phyloP scores from a whole-genome alignment of 2,113 vertebrate species.

The Pterocles burchelli region DNA sequence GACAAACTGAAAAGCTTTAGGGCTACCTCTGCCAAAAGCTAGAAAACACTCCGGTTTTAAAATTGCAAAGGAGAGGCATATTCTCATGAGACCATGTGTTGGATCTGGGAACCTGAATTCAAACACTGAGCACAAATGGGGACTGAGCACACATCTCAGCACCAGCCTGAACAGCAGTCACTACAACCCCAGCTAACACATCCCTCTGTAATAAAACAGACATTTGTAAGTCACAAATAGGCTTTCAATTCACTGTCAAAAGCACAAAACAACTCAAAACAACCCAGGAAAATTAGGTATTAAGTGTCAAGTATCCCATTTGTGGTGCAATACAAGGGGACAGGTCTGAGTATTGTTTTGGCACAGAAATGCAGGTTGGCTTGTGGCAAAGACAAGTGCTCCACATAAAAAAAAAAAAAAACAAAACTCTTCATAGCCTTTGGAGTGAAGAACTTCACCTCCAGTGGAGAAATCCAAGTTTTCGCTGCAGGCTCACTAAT shows the following conservation, averaged over 20 bases:
- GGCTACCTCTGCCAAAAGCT: neutral
- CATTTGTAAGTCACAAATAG: neutral
- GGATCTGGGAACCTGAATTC: neutral
- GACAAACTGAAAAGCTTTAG: neutral
- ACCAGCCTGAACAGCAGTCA: neutral
- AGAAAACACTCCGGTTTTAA: neutral
- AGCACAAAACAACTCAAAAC: neutral
- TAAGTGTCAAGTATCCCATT: neutral
- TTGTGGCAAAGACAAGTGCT: neutral
- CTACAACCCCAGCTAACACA: neutral
- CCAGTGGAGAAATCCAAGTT: neutral
- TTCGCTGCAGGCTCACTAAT: neutral
- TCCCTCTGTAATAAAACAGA: accelerated
- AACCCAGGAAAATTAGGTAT: neutral
- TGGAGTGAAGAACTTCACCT: neutral
- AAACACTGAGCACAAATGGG: neutral
- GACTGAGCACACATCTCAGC: neutral
- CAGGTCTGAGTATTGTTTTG: neutral
- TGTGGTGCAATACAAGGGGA: neutral
- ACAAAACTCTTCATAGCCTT: neutral
- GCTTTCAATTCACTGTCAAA: neutral
- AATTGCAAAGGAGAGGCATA: neutral
- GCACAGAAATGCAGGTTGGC: neutral
- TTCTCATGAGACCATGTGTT: neutral
- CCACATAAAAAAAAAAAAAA: neutral